These are phyloP conservation scores for Distichodus sexfasciatus DNA, from an alignment of 2,797 vertebrate genomes.

Conservation along the genomic window DNA sequence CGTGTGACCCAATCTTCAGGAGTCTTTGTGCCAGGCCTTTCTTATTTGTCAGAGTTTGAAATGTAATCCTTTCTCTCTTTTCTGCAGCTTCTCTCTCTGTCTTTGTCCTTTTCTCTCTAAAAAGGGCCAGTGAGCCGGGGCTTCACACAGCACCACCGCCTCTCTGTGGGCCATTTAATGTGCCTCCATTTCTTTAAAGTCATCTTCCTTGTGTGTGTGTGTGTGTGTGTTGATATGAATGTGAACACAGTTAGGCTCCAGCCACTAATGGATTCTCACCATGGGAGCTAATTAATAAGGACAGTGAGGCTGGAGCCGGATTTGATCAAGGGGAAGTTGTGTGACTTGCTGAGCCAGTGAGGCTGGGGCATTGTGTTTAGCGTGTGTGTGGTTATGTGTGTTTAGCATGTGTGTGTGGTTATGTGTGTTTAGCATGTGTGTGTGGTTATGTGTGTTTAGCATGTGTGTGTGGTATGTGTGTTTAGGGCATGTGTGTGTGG, in stretches of 20 bases:
- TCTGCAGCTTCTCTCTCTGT: background rate
- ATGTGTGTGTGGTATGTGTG: background rate
- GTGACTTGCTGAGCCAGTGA: slow-evolving; percentile 16
- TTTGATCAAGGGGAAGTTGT: slow-evolving; percentile 46
- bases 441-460: slow-evolving; percentile 6
- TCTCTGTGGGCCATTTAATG: slow-evolving; percentile 19
- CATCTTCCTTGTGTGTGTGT: slow-evolving; percentile 12
- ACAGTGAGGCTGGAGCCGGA: slow-evolving; percentile 35
- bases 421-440: background rate
- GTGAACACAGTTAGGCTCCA: slow-evolving; percentile 42
- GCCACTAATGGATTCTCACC: slow-evolving; percentile 53
- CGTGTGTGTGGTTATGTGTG: slow-evolving; percentile 6
- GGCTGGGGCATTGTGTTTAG: slow-evolving; percentile 4
- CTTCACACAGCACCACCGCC: background rate
- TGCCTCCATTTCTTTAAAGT: background rate
- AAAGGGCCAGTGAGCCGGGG: background rate
- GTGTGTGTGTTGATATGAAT: slow-evolving; percentile 52
- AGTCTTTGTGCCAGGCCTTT: slow-evolving; percentile 8
- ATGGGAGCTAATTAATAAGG: slow-evolving; percentile 54
- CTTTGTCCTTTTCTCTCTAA: background rate
- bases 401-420: slow-evolving; percentile 10
- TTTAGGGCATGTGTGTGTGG: background rate
- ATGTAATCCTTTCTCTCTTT: slow-evolving; percentile 17
- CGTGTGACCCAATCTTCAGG: background rate
- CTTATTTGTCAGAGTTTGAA: slow-evolving; percentile 30